phyloP scores from a whole-genome alignment of 2,888 invertebrate species.

The Halictus quadricinctus region DNA sequence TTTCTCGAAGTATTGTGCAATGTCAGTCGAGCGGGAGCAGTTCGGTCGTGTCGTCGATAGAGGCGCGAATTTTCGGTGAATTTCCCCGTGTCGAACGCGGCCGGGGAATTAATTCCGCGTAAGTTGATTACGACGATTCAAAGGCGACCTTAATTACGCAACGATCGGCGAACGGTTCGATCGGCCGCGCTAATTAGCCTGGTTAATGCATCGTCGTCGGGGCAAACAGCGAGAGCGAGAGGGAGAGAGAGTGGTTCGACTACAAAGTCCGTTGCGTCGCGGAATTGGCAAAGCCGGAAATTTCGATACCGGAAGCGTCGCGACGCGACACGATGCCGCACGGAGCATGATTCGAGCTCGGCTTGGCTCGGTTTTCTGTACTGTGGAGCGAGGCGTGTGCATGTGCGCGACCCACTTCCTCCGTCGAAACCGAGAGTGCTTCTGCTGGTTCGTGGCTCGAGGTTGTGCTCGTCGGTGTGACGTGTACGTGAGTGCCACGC shows the following conservation, averaged over 20 bases:
- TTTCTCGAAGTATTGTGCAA: not conserved
- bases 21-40: not conserved
- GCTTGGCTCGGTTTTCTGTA: constrained; percentile 3
- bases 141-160: constrained; percentile 17
- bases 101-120: not conserved
- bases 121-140: constrained; percentile 13
- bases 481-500: not conserved
- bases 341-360: not conserved
- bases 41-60: not conserved
- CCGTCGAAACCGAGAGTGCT: constrained; percentile 78
- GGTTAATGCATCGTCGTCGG: constrained; percentile 31
- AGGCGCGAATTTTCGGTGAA: constrained; percentile 4
- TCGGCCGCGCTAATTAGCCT: constrained; percentile 41
- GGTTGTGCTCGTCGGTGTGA: not conserved
- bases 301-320: constrained; percentile 79
- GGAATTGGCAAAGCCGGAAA: constrained; percentile 77
- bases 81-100: not conserved
- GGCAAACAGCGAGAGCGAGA: not conserved
- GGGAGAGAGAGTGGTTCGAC: not conserved
- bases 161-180: constrained; percentile 9
- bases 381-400: constrained; percentile 32
- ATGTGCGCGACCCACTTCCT: constrained; percentile 78
- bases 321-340: constrained; percentile 48
- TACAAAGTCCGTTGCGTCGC: constrained; percentile 56
- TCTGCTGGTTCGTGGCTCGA: constrained; percentile 50